Evolutionary conservation across 2,797 vertebrate genomes (phyloP), one percentile per base, ranked within the genome.

Genomic region (Typhlichthys subterraneus): DNA sequence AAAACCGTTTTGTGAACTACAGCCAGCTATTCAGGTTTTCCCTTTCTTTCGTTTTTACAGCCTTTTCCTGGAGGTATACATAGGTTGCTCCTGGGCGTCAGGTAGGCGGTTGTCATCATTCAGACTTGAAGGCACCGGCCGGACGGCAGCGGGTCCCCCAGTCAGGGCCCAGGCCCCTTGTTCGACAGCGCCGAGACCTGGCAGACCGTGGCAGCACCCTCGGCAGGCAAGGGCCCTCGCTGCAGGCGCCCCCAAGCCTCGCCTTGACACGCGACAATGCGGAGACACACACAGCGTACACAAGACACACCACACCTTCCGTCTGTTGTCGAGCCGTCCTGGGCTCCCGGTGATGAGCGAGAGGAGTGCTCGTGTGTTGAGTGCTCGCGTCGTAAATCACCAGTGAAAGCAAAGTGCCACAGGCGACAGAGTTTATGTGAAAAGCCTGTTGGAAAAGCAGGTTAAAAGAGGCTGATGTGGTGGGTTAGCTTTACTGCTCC

Each of bases 31-130:
- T 2, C 23, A 12, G 38, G 31, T 42, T 42, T 15, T 58, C 23
- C 45, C n/a, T 46, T 42, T 56, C 64, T 76, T 74, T 80, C 70
- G 63, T 57, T 62, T 60, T 47, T 14, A 1, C 38, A 31, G 57
- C 47, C 53, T 53, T 74, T 53, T 79, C 66, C 70, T 74, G 51
- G 9, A 73, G 59, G 76, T 23, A 1, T 64, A 76, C 79, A 58
- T 69, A 59, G 61, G 66, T 89, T 87, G 87, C 56, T 63, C 45
- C 59, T 87, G 1, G 76, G 79, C 88, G 86, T 59, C 71, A 73
- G 87, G 92, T 69, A n/a, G 19, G 81, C 81, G 71, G 50, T 82
- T 87, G 80, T 92, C 82, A 80, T 89, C 78, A 92, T 87, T 90
- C 89, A 91, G 89, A 85, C 86, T 67, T 61, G 61, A 70, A 82